Evolutionary conservation across 2,113 vertebrate genomes (phyloP), one percentile per base, ranked within the genome.

Genomic region (Muntiacus reevesi): DNA sequence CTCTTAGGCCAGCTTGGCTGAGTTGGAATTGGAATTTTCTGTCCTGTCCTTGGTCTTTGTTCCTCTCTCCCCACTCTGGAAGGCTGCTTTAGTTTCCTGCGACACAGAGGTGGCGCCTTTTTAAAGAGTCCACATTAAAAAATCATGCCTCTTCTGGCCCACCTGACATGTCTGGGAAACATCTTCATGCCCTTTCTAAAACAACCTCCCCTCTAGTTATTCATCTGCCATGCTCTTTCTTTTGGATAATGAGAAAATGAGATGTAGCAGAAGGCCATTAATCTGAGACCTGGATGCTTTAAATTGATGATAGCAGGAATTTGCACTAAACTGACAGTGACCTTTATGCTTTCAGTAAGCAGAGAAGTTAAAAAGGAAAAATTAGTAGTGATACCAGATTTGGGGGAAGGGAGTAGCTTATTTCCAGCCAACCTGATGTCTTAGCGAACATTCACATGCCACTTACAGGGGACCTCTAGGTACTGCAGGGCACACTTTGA

Each of bases 231-330:
- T 9, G 11, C 23, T 47, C 83, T 93, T 95, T 76, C 71, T 84
- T 81, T 92, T 12, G 36, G 79, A 36, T 95, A 90, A 84, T 71
- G 71, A 94, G 91, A 90, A 96, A 95, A 90, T 95, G n/a, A 97
- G 87, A 89, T 89, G 81, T 23, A 57, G 43, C 71, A 64, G 74
- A 76, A 93, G 81, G 62, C 84, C 55, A 88, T 96, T 95, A 50
- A 60, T 95, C 74, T 10, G 47, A 93, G n/a, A 45, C 59, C 33
- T 87, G 12, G 36, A n/a, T 36, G 52, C 55, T 76, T 94, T 67
- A 87, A 95, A 87, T 67, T 50, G 82, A 79, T 62, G 54, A 52
- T 67, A 71, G 67, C 62, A n/a, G 86, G 89, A 71, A 83, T 96
- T 67, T 89, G 50, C 33, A 59, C 57, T 6, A 27, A 67, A 40